phyloP scores from a whole-genome alignment of 2,888 invertebrate species.

The Stramonita haemastoma region DNA sequence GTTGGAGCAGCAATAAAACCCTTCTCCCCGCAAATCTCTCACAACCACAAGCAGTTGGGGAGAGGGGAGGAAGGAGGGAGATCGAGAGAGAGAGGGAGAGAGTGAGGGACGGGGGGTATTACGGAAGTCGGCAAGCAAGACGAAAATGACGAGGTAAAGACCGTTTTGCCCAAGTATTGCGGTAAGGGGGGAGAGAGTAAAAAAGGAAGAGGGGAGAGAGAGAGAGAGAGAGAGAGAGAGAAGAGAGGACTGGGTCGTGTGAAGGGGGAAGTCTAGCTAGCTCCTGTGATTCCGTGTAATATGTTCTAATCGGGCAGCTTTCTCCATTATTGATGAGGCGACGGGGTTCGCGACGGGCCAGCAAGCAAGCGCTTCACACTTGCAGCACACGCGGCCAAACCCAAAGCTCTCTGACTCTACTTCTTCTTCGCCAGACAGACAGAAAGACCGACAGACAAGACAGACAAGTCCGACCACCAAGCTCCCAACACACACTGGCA shows the following conservation, averaged over 20 bases:
- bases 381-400: conserved; percentile 8
- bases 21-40: neutral
- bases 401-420: neutral
- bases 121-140: too few species aligned
- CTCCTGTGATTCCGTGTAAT: conserved; percentile 47
- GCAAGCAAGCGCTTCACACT: conserved; percentile 12
- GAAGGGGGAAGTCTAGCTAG: neutral
- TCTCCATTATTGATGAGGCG: conserved; percentile 51
- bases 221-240: neutral
- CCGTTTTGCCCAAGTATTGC: too few species aligned
- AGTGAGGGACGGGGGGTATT: too few species aligned
- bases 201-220: neutral
- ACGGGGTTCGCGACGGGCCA: neutral
- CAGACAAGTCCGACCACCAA: neutral
- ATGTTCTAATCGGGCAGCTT: conserved; percentile 48
- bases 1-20: conserved; percentile 2
- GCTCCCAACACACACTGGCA: neutral
- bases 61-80: conserved; percentile 1
- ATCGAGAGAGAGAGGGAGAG: neutral
- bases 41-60: neutral
- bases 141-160: too few species aligned
- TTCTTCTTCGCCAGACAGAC: neutral
- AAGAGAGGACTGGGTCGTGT: neutral
- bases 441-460: conserved; percentile 3
- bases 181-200: neutral